Evolutionary conservation across 2,113 vertebrate genomes (phyloP), one percentile per base, ranked within the genome.

Genomic region (Brachyhypopomus occidentalis): DNA sequence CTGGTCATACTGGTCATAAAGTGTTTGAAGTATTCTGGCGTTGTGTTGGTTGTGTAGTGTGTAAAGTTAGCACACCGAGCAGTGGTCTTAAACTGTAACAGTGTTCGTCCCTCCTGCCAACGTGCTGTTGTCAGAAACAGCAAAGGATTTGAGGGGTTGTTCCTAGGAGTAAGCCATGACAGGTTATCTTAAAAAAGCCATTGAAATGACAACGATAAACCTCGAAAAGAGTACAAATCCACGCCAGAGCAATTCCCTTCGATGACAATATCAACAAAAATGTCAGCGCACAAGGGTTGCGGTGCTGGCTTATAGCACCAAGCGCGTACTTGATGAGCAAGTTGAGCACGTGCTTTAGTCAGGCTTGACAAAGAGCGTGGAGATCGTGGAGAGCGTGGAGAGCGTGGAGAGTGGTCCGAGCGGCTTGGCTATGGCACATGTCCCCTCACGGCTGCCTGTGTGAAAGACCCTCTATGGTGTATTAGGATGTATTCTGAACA

Each of bases 261-360:
- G 79, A 83, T 87, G 89, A 80, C 88, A 90, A 87, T 90, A 92
- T 92, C 79, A 89, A 91, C 85, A 92, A 88, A 92, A 92, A 92
- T 93, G 91, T 93, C 91, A 91, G 85, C 86, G 80, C 84, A 55
- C 86, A 78, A 83, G 64, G 73, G 86, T 86, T 86, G 45, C 1
- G 90, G 89, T 85, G 88, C 83, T 85, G 87, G 87, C 87, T 82
- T 27, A 77, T 14, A 88, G 88, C 85, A 83, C 84, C 67, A 72
- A 52, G 45, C 12, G 1, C 3, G 12, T 22, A 23, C 23, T 66
- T 74, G n/a, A 38, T 48, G 25, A 60, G n/a, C 22, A 17, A 66
- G 55, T 48, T 41, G 72, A 38, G 30, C 69, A 41, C 9, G 64
- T 80, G 73, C 76, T 81, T n/a, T 17, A 41, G 67, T 30, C 20